Evolutionary conservation across 2,888 invertebrate genomes (phyloP).

Genomic region (Gnatocerus cornutus): DNA sequence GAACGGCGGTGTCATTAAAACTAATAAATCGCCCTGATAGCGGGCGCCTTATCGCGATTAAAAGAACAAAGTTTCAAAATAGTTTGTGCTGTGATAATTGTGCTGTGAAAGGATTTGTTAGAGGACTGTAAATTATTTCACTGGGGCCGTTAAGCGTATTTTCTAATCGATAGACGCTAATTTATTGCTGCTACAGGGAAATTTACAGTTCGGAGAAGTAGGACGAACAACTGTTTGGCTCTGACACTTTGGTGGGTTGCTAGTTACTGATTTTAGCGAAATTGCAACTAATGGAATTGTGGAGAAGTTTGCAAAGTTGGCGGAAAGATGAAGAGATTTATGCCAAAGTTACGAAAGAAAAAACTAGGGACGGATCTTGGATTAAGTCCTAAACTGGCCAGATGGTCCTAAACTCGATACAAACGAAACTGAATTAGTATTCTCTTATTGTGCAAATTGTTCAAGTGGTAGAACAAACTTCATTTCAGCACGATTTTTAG

Average conservation of each 20-base stretch:
- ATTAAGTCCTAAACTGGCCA: too few relatives aligned
- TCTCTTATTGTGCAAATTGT: too few relatives aligned
- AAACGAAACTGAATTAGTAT: too few relatives aligned
- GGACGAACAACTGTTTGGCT: constrained; percentile 5
- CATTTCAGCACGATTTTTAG: too few relatives aligned
- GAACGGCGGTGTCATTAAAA: constrained; percentile 28
- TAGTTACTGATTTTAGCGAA: constrained; percentile 2
- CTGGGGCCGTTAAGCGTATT: background rate
- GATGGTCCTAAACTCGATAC: too few relatives aligned
- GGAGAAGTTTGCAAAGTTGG: constrained; percentile 4
- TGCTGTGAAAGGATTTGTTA: background rate
- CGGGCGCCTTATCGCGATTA: constrained; percentile 5
- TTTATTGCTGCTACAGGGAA: constrained; percentile 1
- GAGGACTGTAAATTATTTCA: constrained; percentile 4
- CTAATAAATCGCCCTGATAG: constrained; percentile 29
- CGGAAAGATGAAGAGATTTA: constrained; percentile 2
- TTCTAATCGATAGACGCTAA: background rate
- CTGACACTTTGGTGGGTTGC: constrained; percentile 2
- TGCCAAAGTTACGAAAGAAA: background rate
- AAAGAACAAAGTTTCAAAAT: background rate
- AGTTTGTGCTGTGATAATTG: constrained; percentile 3
- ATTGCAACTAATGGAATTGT: constrained; percentile 4
- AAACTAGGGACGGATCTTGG: too few relatives aligned
- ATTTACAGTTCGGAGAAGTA: constrained; percentile 1
- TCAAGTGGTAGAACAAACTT: too few relatives aligned